Evolutionary conservation across 2,797 vertebrate genomes (phyloP).

Genomic region (Pipistrellus kuhlii): DNA sequence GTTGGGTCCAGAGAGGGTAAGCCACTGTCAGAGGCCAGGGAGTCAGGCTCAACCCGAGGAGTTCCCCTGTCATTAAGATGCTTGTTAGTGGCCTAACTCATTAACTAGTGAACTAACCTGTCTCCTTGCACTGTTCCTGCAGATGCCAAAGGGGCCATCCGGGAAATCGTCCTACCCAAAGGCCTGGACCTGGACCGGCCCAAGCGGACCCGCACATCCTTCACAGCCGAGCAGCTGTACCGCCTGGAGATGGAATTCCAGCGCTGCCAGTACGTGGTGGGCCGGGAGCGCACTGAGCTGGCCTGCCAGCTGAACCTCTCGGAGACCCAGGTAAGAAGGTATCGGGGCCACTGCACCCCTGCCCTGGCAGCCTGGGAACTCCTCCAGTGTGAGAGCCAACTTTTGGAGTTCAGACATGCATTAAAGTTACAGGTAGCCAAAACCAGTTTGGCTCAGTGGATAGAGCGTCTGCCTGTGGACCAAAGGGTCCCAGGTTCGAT

Average conservation of each 20-base stretch:
- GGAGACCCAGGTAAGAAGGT: slow-evolving; percentile 94
- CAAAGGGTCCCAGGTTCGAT: too few relatives aligned
- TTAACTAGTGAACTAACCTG: background rate
- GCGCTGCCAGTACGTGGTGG: slow-evolving; percentile 98
- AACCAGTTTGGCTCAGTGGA: too few relatives aligned
- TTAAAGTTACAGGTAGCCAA: background rate
- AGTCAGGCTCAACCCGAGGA: background rate
- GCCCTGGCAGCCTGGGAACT: background rate
- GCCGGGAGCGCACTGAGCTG: slow-evolving; percentile 95
- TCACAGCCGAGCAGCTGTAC: slow-evolving; percentile 98
- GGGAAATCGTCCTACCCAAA: slow-evolving; percentile 97
- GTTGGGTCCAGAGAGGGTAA: background rate
- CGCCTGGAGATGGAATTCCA: slow-evolving; percentile 97
- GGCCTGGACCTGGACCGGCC: slow-evolving; percentile 97
- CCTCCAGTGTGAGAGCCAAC: background rate
- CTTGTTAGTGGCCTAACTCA: background rate
- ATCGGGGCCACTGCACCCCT: background rate
- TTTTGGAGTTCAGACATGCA: background rate
- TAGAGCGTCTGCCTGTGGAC: too few relatives aligned
- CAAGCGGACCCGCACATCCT: slow-evolving; percentile 96
- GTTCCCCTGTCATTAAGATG: background rate
- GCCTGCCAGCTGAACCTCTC: slow-evolving; percentile 96
- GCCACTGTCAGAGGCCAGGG: slow-evolving; percentile 3
- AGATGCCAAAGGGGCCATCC: slow-evolving; percentile 98
- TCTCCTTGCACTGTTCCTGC: background rate